phyloP scores from a whole-genome alignment of 2,888 invertebrate species.

The Dicyrtomina minuta region DNA sequence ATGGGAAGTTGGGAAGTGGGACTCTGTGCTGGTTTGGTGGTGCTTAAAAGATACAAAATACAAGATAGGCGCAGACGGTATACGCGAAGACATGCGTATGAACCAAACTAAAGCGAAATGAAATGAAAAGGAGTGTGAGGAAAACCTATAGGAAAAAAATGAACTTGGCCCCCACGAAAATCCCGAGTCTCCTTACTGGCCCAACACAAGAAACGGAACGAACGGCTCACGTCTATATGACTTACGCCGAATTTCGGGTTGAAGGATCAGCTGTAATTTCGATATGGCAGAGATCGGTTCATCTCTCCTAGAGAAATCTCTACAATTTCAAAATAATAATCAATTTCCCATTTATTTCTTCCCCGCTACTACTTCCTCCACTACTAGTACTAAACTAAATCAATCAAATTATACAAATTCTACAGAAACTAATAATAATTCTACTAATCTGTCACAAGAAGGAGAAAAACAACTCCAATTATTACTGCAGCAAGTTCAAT shows the following conservation, averaged over 20 bases:
- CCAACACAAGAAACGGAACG: not conserved
- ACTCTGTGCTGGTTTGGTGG: too few species aligned
- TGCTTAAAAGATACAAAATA: too few species aligned
- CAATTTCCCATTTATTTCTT: not conserved
- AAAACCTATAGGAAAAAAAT: constrained; percentile 12
- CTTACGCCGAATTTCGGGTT: constrained; percentile 26
- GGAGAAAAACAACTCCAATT: constrained; percentile 1
- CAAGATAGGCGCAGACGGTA: too few species aligned
- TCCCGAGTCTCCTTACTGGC: constrained; percentile 11
- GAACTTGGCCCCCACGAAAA: constrained; percentile 27
- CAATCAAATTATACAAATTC: too few species aligned
- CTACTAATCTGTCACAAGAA: too few species aligned
- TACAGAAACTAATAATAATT: too few species aligned
- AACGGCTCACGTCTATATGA: not conserved
- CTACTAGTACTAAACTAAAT: too few species aligned
- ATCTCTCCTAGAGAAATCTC: constrained; percentile 30
- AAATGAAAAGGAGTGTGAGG: too few species aligned
- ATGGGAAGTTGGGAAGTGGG: too few species aligned
- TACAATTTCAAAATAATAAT: not conserved
- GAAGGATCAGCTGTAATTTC: constrained; percentile 45
- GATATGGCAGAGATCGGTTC: constrained; percentile 47
- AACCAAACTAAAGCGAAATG: too few species aligned
- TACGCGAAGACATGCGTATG: constrained; percentile 22
- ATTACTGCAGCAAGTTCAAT: constrained; percentile 1
- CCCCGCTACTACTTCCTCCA: not conserved